These are phyloP conservation scores for Euglossa dilemma DNA, from an alignment of 1,140 invertebrate genomes.

Conservation along the genomic window DNA sequence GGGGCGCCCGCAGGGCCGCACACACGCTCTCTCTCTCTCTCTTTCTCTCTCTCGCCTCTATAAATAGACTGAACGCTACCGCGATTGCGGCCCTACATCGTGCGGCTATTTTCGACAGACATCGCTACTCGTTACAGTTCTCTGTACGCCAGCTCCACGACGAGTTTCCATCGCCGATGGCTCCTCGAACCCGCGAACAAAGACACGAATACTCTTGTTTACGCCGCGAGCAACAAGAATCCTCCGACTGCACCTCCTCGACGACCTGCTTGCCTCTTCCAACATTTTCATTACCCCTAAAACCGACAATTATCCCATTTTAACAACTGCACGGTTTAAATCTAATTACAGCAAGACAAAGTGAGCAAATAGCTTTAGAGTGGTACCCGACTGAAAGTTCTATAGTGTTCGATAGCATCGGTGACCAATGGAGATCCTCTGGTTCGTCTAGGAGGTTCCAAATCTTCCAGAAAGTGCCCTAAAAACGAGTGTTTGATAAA, in stretches of 20 bases:
- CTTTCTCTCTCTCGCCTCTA: constrained; percentile 54
- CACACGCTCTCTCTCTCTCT: neutral
- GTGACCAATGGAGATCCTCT: neutral
- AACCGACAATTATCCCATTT: neutral
- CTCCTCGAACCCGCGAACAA: constrained; percentile 52
- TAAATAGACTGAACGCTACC: constrained; percentile 73
- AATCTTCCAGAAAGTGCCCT: neutral
- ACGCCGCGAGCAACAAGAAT: constrained; percentile 51
- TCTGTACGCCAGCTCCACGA: constrained; percentile 67
- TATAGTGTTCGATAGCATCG: neutral
- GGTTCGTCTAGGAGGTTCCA: too few species aligned
- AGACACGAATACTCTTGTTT: constrained; percentile 43
- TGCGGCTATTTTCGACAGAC: constrained; percentile 77
- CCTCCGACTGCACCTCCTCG: neutral
- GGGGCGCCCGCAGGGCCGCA: constrained; percentile 72
- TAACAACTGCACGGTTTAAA: neutral
- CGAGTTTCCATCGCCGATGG: constrained; percentile 62
- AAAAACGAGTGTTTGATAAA: neutral
- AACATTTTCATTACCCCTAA: neutral
- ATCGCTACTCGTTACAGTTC: constrained; percentile 75
- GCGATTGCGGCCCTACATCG: constrained; percentile 75
- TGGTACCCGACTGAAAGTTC: neutral
- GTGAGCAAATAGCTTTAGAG: neutral
- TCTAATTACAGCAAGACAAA: neutral
- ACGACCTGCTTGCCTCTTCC: constrained; percentile 1